These are phyloP conservation scores for Zygothrica quintamaculata DNA, from an alignment of 2,888 invertebrate species.

Conservation along the genomic window DNA sequence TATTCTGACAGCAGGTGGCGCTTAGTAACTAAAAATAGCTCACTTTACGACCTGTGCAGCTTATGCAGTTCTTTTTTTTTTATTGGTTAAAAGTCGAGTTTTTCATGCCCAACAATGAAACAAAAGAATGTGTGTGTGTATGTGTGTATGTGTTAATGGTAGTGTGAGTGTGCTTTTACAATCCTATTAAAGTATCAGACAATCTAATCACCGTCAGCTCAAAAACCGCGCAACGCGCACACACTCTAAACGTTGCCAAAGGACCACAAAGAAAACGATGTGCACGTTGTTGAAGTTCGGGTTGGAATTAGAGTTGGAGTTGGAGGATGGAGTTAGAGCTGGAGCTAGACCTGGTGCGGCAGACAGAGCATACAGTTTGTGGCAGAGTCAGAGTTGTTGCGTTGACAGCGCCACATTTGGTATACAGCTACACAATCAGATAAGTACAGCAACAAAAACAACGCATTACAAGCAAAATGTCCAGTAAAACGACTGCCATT, in stretches of 20 bases:
- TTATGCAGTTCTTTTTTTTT: slow-evolving; percentile 24
- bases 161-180: slow-evolving; percentile 56
- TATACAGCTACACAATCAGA: slow-evolving; percentile 67
- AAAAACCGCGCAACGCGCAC: slow-evolving; percentile 70
- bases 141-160: slow-evolving; percentile 4
- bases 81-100: slow-evolving; percentile 21
- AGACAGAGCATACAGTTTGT: not conserved
- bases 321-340: not conserved
- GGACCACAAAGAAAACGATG: slow-evolving; percentile 39
- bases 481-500: slow-evolving; percentile 65
- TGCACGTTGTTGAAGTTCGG: slow-evolving; percentile 14
- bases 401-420: slow-evolving; percentile 59
- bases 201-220: slow-evolving; percentile 76
- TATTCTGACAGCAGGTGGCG: slow-evolving; percentile 3
- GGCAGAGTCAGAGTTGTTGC: slow-evolving; percentile 46
- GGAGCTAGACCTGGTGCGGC: not conserved
- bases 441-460: slow-evolving; percentile 58
- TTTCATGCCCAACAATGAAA: slow-evolving; percentile 25
- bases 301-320: not conserved
- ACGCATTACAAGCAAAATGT: slow-evolving; percentile 74
- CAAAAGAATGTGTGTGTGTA: slow-evolving; percentile 18
- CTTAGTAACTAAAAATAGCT: not conserved
- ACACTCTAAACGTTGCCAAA: slow-evolving; percentile 69
- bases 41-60: slow-evolving; percentile 4
- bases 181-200: slow-evolving; percentile 80